Evolutionary conservation across 2,797 vertebrate genomes (phyloP).

Genomic region (Astyanax mexicanus): DNA sequence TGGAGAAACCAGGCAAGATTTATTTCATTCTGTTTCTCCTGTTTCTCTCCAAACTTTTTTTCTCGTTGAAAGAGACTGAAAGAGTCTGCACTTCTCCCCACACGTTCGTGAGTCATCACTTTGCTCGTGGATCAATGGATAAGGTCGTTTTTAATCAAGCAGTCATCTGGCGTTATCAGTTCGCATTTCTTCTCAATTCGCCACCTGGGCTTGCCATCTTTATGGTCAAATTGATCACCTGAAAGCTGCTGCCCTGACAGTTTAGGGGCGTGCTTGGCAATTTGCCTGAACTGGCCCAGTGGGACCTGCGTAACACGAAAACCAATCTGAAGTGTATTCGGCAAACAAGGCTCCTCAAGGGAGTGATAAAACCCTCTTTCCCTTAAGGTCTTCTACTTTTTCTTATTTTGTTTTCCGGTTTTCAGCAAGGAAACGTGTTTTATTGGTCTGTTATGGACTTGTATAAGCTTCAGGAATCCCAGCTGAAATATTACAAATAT

Average conservation of each 20-base stretch:
- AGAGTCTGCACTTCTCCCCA: background rate
- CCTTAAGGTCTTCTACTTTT: constrained; percentile 18
- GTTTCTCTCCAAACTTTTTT: background rate
- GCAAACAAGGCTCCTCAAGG: constrained; percentile 41
- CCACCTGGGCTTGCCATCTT: constrained; percentile 13
- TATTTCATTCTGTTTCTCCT: no score
- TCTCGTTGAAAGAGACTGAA: background rate
- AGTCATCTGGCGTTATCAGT: constrained; percentile 15
- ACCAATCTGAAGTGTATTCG: constrained; percentile 40
- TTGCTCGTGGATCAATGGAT: constrained; percentile 2
- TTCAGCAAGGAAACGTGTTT: constrained; percentile 26
- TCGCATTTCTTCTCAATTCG: constrained; percentile 9
- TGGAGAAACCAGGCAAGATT: background rate
- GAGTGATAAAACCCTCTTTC: constrained; percentile 31
- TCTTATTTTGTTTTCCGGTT: constrained; percentile 22
- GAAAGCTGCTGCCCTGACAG: constrained; percentile 22
- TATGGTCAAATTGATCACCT: constrained; percentile 22
- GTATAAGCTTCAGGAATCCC: constrained; percentile 8
- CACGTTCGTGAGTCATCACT: background rate
- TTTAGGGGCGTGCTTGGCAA: constrained; percentile 32
- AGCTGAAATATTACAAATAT: background rate
- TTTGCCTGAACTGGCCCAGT: constrained; percentile 24
- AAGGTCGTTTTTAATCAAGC: constrained; percentile 5
- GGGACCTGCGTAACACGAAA: constrained; percentile 40
- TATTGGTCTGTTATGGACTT: constrained; percentile 28